Conservation (phyloP, 2,797 vertebrate genomes). For the Coregonus ussuriensis region DNA sequence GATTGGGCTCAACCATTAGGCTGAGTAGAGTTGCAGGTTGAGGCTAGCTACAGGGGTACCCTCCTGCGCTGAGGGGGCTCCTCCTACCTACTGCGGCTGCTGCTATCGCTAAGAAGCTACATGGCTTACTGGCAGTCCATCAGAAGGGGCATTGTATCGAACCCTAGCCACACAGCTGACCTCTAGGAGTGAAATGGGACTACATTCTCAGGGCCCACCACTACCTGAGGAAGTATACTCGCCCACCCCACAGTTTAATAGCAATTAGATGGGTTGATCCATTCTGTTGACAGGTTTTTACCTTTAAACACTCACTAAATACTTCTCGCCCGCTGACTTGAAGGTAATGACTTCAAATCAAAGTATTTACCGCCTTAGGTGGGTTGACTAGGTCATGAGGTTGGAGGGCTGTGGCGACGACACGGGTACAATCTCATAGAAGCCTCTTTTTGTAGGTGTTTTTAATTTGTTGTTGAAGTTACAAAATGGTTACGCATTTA, state of each 20-base stretch:
- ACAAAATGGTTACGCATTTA: not conserved
- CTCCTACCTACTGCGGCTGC: not conserved
- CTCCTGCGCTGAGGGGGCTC: constrained; percentile 7
- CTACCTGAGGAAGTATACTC: not conserved
- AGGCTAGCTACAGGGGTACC: constrained; percentile 65
- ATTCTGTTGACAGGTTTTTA: constrained; percentile 62
- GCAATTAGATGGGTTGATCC: constrained; percentile 45
- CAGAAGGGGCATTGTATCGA: not conserved
- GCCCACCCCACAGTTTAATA: not conserved
- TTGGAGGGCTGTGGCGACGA: constrained; percentile 62
- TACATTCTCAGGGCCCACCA: not conserved
- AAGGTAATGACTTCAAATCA: constrained; percentile 64
- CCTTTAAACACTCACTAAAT: constrained; percentile 74
- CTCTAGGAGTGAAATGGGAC: not conserved
- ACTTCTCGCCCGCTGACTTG: constrained; percentile 65
- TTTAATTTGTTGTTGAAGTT: constrained; percentile 48
- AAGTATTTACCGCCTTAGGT: constrained; percentile 65
- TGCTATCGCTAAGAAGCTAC: not conserved
- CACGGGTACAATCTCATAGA: constrained; percentile 60
- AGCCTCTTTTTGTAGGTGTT: constrained; percentile 51
- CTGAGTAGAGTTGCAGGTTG: constrained; percentile 78
- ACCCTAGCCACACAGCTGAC: not conserved
- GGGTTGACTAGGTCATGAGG: constrained; percentile 57
- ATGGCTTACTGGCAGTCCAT: not conserved
- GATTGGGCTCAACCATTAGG: constrained; percentile 82